phyloP scores from a whole-genome alignment of 2,888 invertebrate species.

The Phasia obesa region DNA sequence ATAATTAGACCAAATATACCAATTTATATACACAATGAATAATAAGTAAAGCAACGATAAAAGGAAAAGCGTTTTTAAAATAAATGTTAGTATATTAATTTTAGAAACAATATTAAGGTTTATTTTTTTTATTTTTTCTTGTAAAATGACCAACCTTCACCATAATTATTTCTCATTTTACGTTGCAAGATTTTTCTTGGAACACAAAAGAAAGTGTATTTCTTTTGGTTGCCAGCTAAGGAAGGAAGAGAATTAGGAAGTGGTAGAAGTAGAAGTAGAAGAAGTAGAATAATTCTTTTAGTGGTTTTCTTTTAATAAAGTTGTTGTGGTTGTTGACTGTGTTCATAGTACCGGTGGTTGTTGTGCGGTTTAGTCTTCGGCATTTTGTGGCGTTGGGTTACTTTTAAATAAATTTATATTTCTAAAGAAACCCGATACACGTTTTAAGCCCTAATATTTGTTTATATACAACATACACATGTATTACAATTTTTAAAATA shows the following conservation, averaged over 20 bases:
- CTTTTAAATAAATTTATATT: conserved; percentile 71
- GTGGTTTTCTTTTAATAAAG: conserved; percentile 53
- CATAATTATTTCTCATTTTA: conserved; percentile 56
- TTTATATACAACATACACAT: conserved; percentile 47
- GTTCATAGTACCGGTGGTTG: conserved; percentile 15
- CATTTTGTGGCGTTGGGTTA: conserved; percentile 72
- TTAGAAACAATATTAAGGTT: conserved; percentile 43
- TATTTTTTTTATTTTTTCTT: conserved; percentile 36
- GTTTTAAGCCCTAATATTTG: conserved; percentile 68
- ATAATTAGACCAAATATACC: conserved; percentile 53
- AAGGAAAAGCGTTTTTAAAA: conserved; percentile 24
- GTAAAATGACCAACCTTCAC: conserved; percentile 68
- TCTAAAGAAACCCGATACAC: conserved; percentile 70
- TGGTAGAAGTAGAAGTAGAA: neutral
- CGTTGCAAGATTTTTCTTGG: conserved; percentile 12
- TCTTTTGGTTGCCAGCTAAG: conserved; percentile 47
- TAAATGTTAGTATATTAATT: conserved; percentile 66
- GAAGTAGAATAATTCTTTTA: conserved; percentile 50
- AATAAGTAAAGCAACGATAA: conserved; percentile 7
- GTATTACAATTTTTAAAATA: conserved; percentile 40
- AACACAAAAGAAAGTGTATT: conserved; percentile 25
- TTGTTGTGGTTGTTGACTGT: conserved; percentile 48
- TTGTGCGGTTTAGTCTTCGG: conserved; percentile 57
- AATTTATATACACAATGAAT: conserved; percentile 3
- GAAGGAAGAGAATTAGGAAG: conserved; percentile 35